Evolutionary conservation across 30 jellyfish, hydroid and myxozoan species (phyloP), one percentile per base, ranked within the genome.

Genomic region (Sanderia malayensis): DNA sequence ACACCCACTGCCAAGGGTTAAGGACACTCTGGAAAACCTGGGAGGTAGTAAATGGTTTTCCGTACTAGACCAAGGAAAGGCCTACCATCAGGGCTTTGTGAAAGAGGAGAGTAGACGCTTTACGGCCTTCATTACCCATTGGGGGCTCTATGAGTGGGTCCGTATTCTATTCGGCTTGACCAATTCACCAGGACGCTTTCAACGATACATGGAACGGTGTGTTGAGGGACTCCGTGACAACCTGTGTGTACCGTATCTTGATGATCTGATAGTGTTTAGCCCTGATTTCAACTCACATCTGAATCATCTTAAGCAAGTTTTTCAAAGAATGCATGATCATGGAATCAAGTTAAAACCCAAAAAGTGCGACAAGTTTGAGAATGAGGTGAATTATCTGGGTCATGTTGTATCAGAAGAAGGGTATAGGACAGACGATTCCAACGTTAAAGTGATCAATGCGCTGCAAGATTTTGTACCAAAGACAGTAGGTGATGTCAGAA

Each of bases 41-140:
- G 53, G 69, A 4, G 86, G 86, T 0, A 31, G 47, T n/a, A 22
- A 41, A 41, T 74, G 79, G 79, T 74, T 74, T 32, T 58, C 86
- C 0, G 20, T 44, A 11, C 45, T 74, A 10, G 70, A 74, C 44
- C 86, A 58, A 58, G 72, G 78, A 10, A 31, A 29, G 46, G 79
- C 79, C 24, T 74, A 58, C 23, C 58, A 68, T 20, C 68, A 66
- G 24, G 61, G 74, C 8, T 61, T 24, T 61, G 74, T 67, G 31
- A 29, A 67, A 7, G 23, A 6, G 31, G 79, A 30, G 22, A 15
- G 25, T 9, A 31, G 74, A 24, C 23, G 17, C 21, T 2, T 27
- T 7, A 41, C 74, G 6, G 80, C 74, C 9, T 34, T 67, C 31
- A 31, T 23, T 2, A 30, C 80, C 9, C 80, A 79, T 2, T 67